phyloP scores from a whole-genome alignment of 1,140 invertebrate genomes.

The Aricia agestis region DNA sequence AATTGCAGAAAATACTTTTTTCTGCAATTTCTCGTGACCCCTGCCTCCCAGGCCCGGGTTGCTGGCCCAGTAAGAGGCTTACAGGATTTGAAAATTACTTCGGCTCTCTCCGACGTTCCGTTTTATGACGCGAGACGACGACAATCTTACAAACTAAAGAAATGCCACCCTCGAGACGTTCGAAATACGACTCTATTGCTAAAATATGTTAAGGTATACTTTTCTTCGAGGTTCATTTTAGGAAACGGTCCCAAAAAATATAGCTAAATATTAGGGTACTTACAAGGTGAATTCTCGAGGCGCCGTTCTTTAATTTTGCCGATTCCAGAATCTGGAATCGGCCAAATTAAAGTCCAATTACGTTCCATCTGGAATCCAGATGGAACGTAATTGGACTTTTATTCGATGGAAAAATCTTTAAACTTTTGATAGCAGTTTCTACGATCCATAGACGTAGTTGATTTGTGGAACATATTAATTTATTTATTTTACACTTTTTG shows the following conservation, averaged over 20 bases:
- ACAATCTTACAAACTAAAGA: conserved; percentile 5
- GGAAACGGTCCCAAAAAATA: not conserved
- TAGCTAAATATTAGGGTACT: conserved; percentile 5
- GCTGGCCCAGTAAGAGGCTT: conserved; percentile 5
- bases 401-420: too few relatives aligned
- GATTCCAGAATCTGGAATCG: too few relatives aligned
- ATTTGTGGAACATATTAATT: too few relatives aligned
- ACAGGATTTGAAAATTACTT: conserved; percentile 9
- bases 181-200: not conserved
- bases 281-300: not conserved
- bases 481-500: too few relatives aligned
- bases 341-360: too few relatives aligned
- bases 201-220: not conserved
- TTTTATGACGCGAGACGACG: conserved; percentile 26
- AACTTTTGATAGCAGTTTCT: too few relatives aligned
- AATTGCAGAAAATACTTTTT: too few relatives aligned
- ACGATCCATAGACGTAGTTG: too few relatives aligned
- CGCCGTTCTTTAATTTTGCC: not conserved
- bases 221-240: not conserved
- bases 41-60: too few relatives aligned
- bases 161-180: not conserved
- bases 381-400: not conserved
- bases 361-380: too few relatives aligned
- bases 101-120: conserved; percentile 15
- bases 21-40: too few relatives aligned